Conservation (phyloP, 2,797 vertebrate genomes). For the Streptopelia turtur region DNA sequence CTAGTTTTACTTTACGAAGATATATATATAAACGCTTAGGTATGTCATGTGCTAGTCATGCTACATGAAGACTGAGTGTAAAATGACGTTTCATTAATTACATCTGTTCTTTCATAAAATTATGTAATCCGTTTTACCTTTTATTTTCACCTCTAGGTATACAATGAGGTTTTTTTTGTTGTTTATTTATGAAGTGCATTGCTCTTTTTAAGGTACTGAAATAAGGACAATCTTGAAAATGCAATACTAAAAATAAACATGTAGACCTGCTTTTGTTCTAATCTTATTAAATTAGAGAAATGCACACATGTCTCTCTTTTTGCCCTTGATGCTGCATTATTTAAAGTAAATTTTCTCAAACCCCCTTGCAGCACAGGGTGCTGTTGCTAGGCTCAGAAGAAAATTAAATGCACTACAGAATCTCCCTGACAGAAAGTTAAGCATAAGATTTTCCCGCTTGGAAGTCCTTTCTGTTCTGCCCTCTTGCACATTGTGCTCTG, state of each 20-base stretch:
- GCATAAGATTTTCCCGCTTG: not conserved
- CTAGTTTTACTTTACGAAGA: not conserved
- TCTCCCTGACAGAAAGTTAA: not conserved
- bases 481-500: not conserved
- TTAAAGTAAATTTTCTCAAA: not conserved
- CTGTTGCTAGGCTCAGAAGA: not conserved
- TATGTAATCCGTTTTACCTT: not conserved
- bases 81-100: not conserved
- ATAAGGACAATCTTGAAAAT: not conserved
- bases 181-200: not conserved
- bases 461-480: not conserved
- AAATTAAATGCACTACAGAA: not conserved
- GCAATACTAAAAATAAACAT: not conserved
- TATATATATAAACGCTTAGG: not conserved
- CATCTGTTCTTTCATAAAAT: not conserved
- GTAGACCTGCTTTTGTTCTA: not conserved
- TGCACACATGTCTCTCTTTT: not conserved
- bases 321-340: not conserved
- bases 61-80: not conserved
- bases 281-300: not conserved
- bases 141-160: not conserved
- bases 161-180: not conserved
- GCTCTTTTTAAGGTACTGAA: not conserved
- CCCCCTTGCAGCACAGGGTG: not conserved
- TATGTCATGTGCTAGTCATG: not conserved